Evolutionary conservation across 2,888 invertebrate species (phyloP), one percentile per base, ranked within the genome.

Genomic region (Synanthedon andrenaeformis): DNA sequence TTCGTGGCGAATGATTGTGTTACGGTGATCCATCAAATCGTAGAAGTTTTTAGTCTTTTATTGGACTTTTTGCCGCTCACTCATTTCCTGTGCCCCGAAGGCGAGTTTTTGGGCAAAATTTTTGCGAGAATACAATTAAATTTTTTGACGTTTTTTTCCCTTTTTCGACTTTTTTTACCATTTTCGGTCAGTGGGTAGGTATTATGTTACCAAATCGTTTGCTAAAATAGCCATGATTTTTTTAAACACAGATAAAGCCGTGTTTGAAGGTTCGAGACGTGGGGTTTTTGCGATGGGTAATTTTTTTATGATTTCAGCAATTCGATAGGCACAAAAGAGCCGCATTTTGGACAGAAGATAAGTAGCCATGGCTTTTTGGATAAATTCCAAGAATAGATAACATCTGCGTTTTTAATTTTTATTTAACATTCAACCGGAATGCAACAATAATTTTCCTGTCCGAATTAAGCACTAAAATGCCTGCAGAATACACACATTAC

Each of bases 11-110:
- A 79, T 82, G 74, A 83, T 86, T 86, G 79, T 84, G 81, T 85
- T 82, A 81, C 76, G 74, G 73, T 78, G 73, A 87, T 86, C 82
- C 81, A 86, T 87, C 87, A 87, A 78, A 70, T 71, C 65, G 69
- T 70, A 76, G 80, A 82, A 78, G 70, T 77, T 78, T 76, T 68
- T 76, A 76, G 79, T 75, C 67, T 76, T 81, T 77, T 77, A 76
- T 82, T 76, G 71, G 72, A 67, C 63, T 79, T 83, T 82, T 80
- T 80, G 79, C 76, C 74, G 73, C 74, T 62, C 69, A 62, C 66
- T 76, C 81, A 83, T 87, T 86, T 87, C 86, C 86, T 87, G 85
- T 82, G 66, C 69, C 79, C 73, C 62, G 62, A 58, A 72, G 81
- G 76, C 62, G 72, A 62, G 70, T 70, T 76, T 76, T 49, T 76